Conservation (phyloP, 2,797 vertebrate species). For the Etheostoma nigrum region DNA sequence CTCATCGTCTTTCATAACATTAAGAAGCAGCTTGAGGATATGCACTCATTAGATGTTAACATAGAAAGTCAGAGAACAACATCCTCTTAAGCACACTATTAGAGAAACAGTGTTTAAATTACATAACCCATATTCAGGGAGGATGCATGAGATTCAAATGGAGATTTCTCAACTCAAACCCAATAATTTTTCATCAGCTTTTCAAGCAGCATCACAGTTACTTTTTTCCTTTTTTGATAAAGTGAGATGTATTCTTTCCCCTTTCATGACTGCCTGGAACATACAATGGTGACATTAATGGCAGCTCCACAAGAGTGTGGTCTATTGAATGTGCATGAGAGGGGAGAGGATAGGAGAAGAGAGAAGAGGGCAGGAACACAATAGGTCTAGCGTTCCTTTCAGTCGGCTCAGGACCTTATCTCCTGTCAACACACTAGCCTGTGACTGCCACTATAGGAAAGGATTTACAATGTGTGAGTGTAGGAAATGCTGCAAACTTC, state of each 20-base stretch:
- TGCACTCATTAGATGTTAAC: conserved; percentile 53
- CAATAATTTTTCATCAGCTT: conserved; percentile 21
- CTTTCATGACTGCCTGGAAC: conserved; percentile 33
- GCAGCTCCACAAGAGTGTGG: conserved; percentile 61
- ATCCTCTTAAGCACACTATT: conserved; percentile 40
- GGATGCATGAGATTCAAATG: conserved; percentile 9
- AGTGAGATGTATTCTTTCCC: conserved; percentile 49
- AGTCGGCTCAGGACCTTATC: conserved; percentile 83
- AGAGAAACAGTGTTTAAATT: conserved; percentile 37
- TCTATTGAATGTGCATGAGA: conserved; percentile 67
- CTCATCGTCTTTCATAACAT: conserved; percentile 56
- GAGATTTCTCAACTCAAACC: conserved; percentile 26
- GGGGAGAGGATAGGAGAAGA: conserved; percentile 66
- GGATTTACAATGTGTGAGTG: conserved; percentile 84
- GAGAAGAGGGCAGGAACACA: conserved; percentile 75
- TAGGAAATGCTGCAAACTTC: conserved; percentile 78
- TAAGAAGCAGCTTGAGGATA: conserved; percentile 46
- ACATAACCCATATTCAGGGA: conserved; percentile 23
- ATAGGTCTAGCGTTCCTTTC: conserved; percentile 80
- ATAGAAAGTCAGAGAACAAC: conserved; percentile 41
- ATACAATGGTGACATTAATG: conserved; percentile 67
- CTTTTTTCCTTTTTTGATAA: conserved; percentile 53
- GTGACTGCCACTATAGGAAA: conserved; percentile 81
- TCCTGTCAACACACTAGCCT: conserved; percentile 83
- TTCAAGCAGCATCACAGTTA: conserved; percentile 10